Base-by-base conservation (phyloP, 2,113 vertebrate species). In the Lepus europaeus region DNA sequence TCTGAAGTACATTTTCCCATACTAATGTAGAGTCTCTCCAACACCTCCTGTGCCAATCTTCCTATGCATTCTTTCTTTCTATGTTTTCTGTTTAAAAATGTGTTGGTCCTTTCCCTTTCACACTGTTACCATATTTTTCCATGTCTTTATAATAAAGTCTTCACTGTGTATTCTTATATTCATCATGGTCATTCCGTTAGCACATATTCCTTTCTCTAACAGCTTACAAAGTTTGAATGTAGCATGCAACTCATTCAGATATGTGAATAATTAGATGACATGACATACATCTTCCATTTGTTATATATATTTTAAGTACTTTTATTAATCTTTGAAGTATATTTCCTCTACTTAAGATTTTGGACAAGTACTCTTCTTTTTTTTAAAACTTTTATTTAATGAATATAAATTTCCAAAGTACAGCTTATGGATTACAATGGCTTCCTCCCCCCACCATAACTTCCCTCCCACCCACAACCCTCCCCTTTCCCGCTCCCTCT, bases 61-160 rank as follows among this genome's bases (percentile, higher is more conserved):
- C 53, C 11, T 9, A 7, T 29, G 4, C 13, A 3, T 22, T 79
- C 25, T 69, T 78, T 14, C 29, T 45, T 64, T 59, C 23, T 11
- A 45, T 13, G 0, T 53, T 77, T 85, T 80, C 19, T 3, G 11
- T 36, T 70, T 45, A 72, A 69, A 90, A 84, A 36, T 56, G 17
- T 22, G 49, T 13, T 25, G 13, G 31, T 68, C 31, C 22, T 59
- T 17, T 39, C 20, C 14, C 25, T 87, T 22, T n/a, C 51, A 78
- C 16, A 63, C 1, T 2, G 2, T 11, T 68, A 0, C n/a, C 25
- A 0, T 53, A 9, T 49, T 80, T 66, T 23, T 14, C 2, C 11
- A 19, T 1, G 7, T 29, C 10, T 61, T 45, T 14, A 6, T 16
- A 33, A 11, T 53, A 27, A 36, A 31, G 78, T n/a, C 5, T 13